phyloP scores from a whole-genome alignment of 2,113 vertebrate species.

The Cervus canadensis region DNA sequence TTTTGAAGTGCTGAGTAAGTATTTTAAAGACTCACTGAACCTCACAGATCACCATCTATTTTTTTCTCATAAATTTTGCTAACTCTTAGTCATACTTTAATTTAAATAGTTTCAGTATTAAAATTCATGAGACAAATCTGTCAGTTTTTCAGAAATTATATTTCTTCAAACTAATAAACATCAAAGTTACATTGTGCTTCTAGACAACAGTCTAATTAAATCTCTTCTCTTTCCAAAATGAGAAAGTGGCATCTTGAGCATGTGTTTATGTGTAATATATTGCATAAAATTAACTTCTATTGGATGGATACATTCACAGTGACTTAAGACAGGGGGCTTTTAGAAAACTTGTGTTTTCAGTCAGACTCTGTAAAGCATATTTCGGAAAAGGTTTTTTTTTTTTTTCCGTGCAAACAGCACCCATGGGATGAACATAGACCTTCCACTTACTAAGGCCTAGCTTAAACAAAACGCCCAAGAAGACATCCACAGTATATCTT shows the following conservation, averaged over 20 bases:
- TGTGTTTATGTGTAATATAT: not conserved
- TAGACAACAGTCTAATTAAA: not conserved
- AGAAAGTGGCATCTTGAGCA: not conserved
- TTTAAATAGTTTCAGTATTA: not conserved
- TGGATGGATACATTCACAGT: not conserved
- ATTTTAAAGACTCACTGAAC: not conserved
- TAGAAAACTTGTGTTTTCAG: not conserved
- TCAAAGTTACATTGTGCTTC: not conserved
- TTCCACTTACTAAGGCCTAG: not conserved
- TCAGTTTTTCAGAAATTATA: slow-evolving; percentile 22
- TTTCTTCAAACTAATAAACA: not conserved
- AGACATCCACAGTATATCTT: not conserved
- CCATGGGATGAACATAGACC: not conserved
- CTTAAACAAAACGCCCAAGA: not conserved
- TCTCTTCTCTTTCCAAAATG: not conserved
- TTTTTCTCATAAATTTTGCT: not conserved
- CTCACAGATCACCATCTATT: not conserved
- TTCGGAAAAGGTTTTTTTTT: not conserved
- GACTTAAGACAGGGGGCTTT: not conserved
- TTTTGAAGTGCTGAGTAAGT: not conserved
- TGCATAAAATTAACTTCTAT: not conserved
- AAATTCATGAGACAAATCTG: not conserved
- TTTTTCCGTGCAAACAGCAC: not conserved
- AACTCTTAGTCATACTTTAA: not conserved
- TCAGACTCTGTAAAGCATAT: not conserved